These are phyloP conservation scores for Lysandra bellargus DNA, from an alignment of 2,888 invertebrate genomes.

Conservation along the genomic window DNA sequence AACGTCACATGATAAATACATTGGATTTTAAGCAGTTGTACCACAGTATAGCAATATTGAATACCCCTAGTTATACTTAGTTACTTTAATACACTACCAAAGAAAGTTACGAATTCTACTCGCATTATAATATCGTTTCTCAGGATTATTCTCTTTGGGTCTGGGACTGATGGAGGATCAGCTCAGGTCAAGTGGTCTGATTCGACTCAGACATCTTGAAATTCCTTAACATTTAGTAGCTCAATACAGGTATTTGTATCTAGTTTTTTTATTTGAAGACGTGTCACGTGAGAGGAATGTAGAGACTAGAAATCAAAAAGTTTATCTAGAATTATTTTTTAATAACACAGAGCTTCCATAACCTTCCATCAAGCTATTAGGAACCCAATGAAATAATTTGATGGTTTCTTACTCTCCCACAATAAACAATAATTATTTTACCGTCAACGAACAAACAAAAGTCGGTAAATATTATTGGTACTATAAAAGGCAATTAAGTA, in stretches of 20 bases:
- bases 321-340: neutral
- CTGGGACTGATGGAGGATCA: neutral
- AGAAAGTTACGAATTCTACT: too few species aligned
- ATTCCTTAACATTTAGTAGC: neutral
- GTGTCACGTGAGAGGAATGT: too few species aligned
- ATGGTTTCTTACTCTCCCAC: neutral
- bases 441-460: constrained; percentile 1
- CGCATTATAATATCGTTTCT: too few species aligned
- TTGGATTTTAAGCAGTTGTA: too few species aligned
- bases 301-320: too few species aligned
- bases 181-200: neutral
- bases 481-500: neutral
- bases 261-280: too few species aligned
- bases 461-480: constrained; percentile 4
- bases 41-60: too few species aligned
- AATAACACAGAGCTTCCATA: neutral
- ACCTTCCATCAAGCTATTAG: neutral
- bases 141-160: neutral
- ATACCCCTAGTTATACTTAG: too few species aligned
- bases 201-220: neutral
- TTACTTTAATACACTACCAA: too few species aligned
- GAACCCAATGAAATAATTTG: neutral
- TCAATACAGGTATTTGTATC: neutral
- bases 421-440: neutral
- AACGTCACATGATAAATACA: too few species aligned